These are phyloP conservation scores for Pipistrellus nathusii DNA, from an alignment of 2,797 vertebrate species.

Conservation along the genomic window DNA sequence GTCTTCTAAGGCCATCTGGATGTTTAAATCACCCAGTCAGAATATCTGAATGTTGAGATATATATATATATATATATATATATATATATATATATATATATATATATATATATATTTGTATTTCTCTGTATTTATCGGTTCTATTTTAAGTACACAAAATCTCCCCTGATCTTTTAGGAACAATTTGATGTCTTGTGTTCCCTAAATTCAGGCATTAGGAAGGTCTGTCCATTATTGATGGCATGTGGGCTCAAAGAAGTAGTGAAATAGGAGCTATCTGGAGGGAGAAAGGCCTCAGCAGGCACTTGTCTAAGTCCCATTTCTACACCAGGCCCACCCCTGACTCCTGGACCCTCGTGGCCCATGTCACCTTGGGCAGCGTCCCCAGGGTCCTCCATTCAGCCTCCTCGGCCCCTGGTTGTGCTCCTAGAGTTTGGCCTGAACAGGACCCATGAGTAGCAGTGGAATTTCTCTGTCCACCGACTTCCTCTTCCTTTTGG, in stretches of 20 bases:
- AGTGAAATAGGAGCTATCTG: too few species aligned
- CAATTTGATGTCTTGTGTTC: neutral
- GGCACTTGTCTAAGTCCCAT: neutral
- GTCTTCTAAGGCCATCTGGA: neutral
- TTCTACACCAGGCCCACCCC: neutral
- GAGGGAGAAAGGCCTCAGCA: neutral
- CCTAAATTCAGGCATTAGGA: neutral
- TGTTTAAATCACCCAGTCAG: neutral
- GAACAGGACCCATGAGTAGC: neutral
- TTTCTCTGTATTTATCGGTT: neutral
- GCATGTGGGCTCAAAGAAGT: neutral
- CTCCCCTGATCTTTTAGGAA: neutral
- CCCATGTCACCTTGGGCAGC: rapidly evolving
- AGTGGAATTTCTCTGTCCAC: neutral
- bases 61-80: neutral
- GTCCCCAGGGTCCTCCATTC: neutral
- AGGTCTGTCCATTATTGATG: neutral
- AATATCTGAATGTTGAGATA: neutral
- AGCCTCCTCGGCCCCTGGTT: neutral
- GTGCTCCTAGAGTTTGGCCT: neutral
- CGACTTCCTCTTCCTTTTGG: neutral
- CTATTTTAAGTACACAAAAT: neutral
- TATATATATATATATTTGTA: neutral
- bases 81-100: neutral
- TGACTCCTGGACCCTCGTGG: neutral